phyloP scores from a whole-genome alignment of 92 coral and sea anemone species.

The Heliopora coerulea region DNA sequence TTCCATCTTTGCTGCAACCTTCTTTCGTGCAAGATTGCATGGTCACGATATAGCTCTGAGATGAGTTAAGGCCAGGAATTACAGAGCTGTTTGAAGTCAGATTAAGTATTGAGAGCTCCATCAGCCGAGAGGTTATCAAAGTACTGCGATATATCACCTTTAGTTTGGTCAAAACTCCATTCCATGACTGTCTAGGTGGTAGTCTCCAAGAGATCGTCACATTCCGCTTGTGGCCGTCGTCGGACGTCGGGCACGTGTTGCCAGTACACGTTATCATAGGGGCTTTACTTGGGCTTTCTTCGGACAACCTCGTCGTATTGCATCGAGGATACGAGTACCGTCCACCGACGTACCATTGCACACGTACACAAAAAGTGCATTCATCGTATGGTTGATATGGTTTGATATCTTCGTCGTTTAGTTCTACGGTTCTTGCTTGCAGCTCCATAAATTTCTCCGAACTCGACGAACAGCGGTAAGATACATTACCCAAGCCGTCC shows the following conservation, averaged over 20 bases:
- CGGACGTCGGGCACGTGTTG: slow-evolving; percentile 22
- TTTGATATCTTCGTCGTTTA: slow-evolving; percentile 25
- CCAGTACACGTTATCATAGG: slow-evolving; percentile 22
- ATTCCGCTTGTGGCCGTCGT: slow-evolving; percentile 9
- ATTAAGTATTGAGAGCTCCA: neutral
- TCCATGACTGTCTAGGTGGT: slow-evolving; percentile 18
- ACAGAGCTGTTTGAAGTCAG: neutral
- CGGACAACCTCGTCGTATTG: slow-evolving; percentile 24
- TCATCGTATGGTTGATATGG: slow-evolving; percentile 14
- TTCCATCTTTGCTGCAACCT: slow-evolving; percentile 13
- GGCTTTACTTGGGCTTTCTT: slow-evolving; percentile 28
- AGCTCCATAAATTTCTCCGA: neutral
- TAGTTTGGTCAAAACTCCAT: slow-evolving; percentile 11
- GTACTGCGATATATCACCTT: neutral
- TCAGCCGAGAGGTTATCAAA: neutral
- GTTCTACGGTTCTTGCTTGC: neutral
- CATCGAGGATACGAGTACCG: slow-evolving; percentile 10
- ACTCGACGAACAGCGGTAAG: neutral
- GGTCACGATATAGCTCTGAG: neutral
- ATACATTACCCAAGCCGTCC: neutral
- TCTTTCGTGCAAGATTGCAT: slow-evolving; percentile 11
- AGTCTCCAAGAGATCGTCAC: slow-evolving; percentile 23
- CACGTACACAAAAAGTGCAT: slow-evolving; percentile 3
- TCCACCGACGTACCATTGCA: neutral
- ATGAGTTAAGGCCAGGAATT: neutral